Evolutionary conservation across 2,888 invertebrate genomes (phyloP), one percentile per base, ranked within the genome.

Genomic region (Acleris literana): DNA sequence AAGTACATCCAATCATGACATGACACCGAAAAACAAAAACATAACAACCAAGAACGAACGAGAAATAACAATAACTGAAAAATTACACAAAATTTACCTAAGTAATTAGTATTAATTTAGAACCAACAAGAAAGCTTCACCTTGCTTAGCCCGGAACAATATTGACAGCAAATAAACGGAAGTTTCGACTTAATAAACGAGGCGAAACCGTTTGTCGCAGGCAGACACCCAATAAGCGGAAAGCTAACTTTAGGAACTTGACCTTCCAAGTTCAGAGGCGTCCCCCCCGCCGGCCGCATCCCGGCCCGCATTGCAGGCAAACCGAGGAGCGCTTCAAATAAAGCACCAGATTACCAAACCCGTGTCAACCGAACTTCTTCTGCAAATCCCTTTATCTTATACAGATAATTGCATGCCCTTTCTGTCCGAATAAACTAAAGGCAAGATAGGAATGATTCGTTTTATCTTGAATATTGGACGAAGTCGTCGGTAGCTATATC

Each of bases 221-320:
- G 74, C 76, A 81, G 76, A 75, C 79, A 75, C 74, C 78, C 78
- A 83, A 84, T 86, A 83, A 81, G 77, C 75, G 79, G 81, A 84
- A 81, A 76, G 78, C 74, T 73, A 87, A 88, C 81, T 86, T 86
- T 82, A 69, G 75, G 80, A 84, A 82, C 84, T 86, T 89, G 88
- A 89, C 90, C 90, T 90, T 90, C 83, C 84, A 88, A 87, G 84
- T 87, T 87, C 82, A 83, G 79, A 81, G 78, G 75, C 77, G 77
- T 75, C 72, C 69, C 69, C 71, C 74, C 71, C 69, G 70, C 70
- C 73, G 75, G 75, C 71, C 76, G 76, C 78, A 78, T 82, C 83
- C 78, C 80, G 73, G 71, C 79, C 90, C 90, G 92, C 91, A 91
- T 84, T 92, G 92, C 92, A 90, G 92, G 83, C 82, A 81, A 84